phyloP scores from a whole-genome alignment of 1,140 invertebrate species.

The Pseudomyrmex dendroicus region DNA sequence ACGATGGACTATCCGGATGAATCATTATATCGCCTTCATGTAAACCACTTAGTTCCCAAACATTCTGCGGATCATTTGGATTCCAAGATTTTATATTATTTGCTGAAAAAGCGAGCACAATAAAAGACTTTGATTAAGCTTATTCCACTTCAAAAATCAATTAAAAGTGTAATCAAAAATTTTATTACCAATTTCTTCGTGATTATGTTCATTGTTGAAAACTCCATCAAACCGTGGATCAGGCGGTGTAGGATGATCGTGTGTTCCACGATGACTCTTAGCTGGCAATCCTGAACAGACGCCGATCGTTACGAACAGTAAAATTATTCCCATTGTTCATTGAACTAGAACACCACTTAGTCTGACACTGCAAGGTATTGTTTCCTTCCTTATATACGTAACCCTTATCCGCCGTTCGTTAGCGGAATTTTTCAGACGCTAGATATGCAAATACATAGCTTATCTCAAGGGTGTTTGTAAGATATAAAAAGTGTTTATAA shows the following conservation, averaged over 20 bases:
- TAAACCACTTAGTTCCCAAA: constrained; percentile 87
- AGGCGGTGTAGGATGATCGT: constrained; percentile 64
- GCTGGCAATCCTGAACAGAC: not conserved
- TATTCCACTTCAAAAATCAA: not conserved
- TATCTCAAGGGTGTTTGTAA: constrained; percentile 22
- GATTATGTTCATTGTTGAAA: constrained; percentile 59
- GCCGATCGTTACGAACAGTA: not conserved
- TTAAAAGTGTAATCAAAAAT: not conserved
- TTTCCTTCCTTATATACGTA: constrained; percentile 50
- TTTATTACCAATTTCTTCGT: constrained; percentile 68
- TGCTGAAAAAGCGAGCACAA: constrained; percentile 59
- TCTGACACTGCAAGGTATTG: constrained; percentile 8
- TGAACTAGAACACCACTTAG: not conserved
- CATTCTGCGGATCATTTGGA: constrained; percentile 74
- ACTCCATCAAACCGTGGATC: constrained; percentile 60
- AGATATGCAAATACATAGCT: constrained; percentile 52
- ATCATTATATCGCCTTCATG: constrained; percentile 87
- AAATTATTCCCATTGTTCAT: constrained; percentile 9
- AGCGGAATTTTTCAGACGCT: constrained; percentile 17
- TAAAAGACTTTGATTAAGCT: not conserved
- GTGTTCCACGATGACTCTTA: constrained; percentile 27
- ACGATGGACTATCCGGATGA: constrained; percentile 72
- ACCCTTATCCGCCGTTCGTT: constrained; percentile 22
- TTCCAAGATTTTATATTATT: constrained; percentile 76
- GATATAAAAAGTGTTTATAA: not conserved